Percentiles rank a stretch among this genome's conserved stretches.
Conservation (phyloP, 2,113 vertebrate species). For the Ailurus styani region DNA sequence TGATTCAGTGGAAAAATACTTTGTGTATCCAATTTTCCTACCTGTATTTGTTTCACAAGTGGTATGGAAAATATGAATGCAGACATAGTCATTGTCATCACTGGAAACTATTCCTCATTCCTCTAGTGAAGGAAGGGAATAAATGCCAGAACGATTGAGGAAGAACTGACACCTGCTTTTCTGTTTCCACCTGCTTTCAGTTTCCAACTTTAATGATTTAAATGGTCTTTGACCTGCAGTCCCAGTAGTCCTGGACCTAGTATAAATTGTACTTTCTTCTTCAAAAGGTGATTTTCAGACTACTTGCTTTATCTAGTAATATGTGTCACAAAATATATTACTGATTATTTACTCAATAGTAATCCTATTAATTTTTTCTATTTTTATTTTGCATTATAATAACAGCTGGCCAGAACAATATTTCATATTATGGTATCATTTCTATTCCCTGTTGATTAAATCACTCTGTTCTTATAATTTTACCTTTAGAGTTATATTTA, state of each 20-base stretch:
- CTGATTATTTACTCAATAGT: not conserved
- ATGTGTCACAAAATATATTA: not conserved
- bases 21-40: not conserved
- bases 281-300: not conserved
- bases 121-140: not conserved
- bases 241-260: accelerated
- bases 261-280: not conserved
- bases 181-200: too few relatives aligned
- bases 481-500: not conserved
- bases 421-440: not conserved
- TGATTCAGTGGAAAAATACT: not conserved
- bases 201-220: not conserved
- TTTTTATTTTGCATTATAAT: not conserved
- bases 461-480: not conserved
- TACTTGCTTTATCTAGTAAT: not conserved
- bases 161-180: not conserved
- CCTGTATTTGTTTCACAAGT: not conserved
- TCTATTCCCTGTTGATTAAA: not conserved
- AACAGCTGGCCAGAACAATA: not conserved
- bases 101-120: not conserved
- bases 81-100: not conserved
- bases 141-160: accelerated
- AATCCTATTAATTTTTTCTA: not conserved
- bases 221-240: not conserved
- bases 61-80: not conserved